Conservation (phyloP, 2,113 vertebrate genomes). For the Scomber japonicus region DNA sequence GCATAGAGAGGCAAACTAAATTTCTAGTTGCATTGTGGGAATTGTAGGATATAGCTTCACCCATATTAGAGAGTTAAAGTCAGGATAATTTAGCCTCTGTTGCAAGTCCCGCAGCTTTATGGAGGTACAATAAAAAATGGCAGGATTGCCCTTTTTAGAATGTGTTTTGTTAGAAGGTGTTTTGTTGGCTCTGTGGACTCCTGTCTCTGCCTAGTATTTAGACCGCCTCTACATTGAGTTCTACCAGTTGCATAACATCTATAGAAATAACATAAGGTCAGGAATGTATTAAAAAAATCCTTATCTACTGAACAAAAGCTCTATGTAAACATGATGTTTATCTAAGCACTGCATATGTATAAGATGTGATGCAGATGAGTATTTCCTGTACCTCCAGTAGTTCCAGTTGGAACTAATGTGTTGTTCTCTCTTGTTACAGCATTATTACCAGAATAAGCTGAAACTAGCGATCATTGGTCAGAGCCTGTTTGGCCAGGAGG, state of each 20-base stretch:
- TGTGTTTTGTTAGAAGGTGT: neutral
- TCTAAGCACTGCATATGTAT: neutral
- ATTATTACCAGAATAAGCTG: conserved; percentile 91
- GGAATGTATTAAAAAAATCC: neutral
- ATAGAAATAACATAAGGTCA: neutral
- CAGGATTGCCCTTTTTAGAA: neutral
- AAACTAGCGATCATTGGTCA: conserved; percentile 97
- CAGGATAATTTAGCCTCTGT: neutral
- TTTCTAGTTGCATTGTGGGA: no score
- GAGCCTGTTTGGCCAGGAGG: conserved; percentile 98
- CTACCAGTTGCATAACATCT: conserved; percentile 5
- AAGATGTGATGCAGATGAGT: neutral
- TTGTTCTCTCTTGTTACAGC: conserved; percentile 75
- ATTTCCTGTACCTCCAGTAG: no score
- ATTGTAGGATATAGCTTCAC: no score
- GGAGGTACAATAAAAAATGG: neutral
- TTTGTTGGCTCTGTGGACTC: neutral
- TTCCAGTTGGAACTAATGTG: neutral
- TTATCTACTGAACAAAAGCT: neutral
- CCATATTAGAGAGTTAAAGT: neutral
- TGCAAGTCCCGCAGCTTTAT: neutral
- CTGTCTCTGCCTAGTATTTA: neutral
- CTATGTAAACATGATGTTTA: neutral
- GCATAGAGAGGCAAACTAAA: no score
- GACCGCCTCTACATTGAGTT: neutral